Evolutionary conservation across 2,888 invertebrate genomes (phyloP), one percentile per base, ranked within the genome.

Genomic region (Spicauda simplicius): DNA sequence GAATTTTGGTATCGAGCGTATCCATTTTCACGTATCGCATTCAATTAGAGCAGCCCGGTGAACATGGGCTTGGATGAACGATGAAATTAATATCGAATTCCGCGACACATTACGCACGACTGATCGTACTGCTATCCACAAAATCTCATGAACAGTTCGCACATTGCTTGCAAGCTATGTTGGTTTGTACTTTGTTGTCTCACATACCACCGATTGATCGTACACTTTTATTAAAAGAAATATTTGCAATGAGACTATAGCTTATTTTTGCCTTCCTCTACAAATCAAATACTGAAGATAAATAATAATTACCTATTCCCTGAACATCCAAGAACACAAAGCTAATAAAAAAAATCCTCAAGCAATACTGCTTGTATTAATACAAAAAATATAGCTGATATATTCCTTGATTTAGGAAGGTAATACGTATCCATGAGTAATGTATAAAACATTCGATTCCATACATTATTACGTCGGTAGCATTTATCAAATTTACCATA

Each of bases 41-140:
- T 84, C 81, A 83, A 80, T 87, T 86, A 82, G 75, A 74, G 74
- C 66, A 12, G 58, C 64, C 60, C 45, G 56, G 61, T 25, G 61
- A 62, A 64, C 61, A 63, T 64, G 60, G 70, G 69, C 68, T 64
- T 72, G 71, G 75, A 79, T 77, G 75, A 65, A 72, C 76, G 73
- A 76, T 77, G 79, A 83, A 83, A 85, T 86, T 86, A 86, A 82
- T 80, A 81, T 76, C 73, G 76, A 77, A 84, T 86, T 80, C 80
- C 74, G 69, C 73, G 70, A 73, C 73, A 74, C 71, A 71, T 69
- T 72, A 72, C 74, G 71, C 70, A 70, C 77, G 77, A 76, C 76
- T 76, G 76, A 77, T 73, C 78, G 70, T n/a, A 45, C 50, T 48
- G 16, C 7, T 18, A 50, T 10, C 50, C 18, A n/a, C 50, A 18